Base-by-base conservation (phyloP, 2,797 vertebrate genomes). In the Pithecia hirsuta region DNA sequence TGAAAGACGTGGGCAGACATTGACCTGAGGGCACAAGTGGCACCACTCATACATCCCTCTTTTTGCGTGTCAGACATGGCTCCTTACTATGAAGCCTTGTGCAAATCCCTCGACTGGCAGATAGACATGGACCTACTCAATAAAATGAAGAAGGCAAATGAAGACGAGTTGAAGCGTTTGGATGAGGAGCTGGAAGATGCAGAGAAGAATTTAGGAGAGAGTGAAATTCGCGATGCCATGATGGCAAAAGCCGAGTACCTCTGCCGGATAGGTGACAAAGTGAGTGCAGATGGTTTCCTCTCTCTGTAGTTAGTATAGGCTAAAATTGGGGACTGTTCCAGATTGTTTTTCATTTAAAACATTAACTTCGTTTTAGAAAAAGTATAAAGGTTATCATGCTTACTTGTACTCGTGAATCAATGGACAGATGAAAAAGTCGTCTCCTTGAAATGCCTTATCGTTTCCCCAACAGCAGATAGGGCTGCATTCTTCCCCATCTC, bases 241-340 rank as follows among this genome's bases (percentile, higher is more conserved):
- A 99, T 99, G 99, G 99, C 99, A 64, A 99, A 99, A 97, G 99
- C 99, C 0, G 99, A 99, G 96, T 99, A 99, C 98, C 99, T 99
- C 64, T 99, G 99, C 96, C 98, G 99, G 83, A 99, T 99, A 57
- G 99, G 99, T 14, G 99, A 99, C 98, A 99, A 99, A 99, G 99
- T 99, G 75, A 92, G 98, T 11, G 46, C 15, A 20, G 22, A 33
- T 3, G 22, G 52, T 8, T 0, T 15, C 9, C 7, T 12, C 19
- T 59, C 4, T 15, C 2, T 26, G 19, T 39, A 11, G 67, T 48
- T 33, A 64, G 9, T 26, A 9, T 8, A 28, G 30, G 46, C n/a
- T 33, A 30, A 26, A 67, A 9, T 20, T 61, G 76, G 80, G 44
- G 59, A 19, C 39, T 80, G 1, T 15, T 64, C 44, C 39, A 10